phyloP scores from a whole-genome alignment of 1,140 invertebrate genomes.

The Maconellicoccus hirsutus region DNA sequence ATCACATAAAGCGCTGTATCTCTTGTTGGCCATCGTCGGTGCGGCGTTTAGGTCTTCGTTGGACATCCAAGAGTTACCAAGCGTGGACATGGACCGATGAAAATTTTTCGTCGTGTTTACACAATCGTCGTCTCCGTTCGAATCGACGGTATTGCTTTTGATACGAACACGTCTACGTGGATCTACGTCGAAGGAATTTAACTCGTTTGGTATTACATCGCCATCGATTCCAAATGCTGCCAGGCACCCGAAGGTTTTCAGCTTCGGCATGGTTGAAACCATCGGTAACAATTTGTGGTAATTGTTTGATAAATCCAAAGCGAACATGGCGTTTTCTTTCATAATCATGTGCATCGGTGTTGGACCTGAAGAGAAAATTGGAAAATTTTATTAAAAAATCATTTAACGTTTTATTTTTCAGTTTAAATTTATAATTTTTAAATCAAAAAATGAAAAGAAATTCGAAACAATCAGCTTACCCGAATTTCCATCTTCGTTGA shows the following conservation, averaged over 20 bases:
- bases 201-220: neutral
- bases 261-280: neutral
- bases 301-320: constrained; percentile 74
- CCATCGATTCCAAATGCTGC: constrained; percentile 6
- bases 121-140: neutral
- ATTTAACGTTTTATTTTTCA: too few species aligned
- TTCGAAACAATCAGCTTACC: neutral
- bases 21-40: neutral
- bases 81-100: neutral
- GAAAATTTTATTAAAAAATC: neutral
- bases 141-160: neutral
- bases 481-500: neutral
- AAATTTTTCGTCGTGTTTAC: neutral
- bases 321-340: constrained; percentile 87
- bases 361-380: constrained; percentile 29
- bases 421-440: too few species aligned
- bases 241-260: neutral
- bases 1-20: neutral
- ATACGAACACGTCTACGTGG: neutral
- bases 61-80: neutral
- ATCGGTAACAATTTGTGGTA: constrained; percentile 35
- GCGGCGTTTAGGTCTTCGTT: neutral
- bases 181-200: neutral
- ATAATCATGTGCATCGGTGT: constrained; percentile 60
- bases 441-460: too few species aligned